Evolutionary conservation across 2,113 vertebrate species (phyloP).

Genomic region (Pholis gunnellus): DNA sequence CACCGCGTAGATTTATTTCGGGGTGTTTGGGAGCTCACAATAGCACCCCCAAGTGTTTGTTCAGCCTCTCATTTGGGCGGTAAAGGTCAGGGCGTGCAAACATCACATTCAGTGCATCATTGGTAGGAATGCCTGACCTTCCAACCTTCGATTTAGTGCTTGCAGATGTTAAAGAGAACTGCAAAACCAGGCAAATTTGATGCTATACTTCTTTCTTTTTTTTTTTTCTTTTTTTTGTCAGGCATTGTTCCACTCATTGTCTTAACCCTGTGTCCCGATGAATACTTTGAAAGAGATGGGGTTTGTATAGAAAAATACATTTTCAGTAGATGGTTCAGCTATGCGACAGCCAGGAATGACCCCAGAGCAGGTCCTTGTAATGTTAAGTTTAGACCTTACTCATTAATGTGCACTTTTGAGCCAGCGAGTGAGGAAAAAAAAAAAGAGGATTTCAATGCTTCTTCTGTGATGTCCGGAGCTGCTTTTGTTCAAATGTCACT

Average conservation of each 20-base stretch:
- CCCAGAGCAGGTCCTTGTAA: slow-evolving; percentile 35
- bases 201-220: slow-evolving; percentile 20
- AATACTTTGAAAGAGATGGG: slow-evolving; percentile 17
- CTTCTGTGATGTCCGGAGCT: slow-evolving; percentile 37
- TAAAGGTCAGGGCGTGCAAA: slow-evolving; percentile 71
- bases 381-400: slow-evolving; percentile 16
- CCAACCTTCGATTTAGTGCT: background rate
- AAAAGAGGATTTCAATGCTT: slow-evolving; percentile 32
- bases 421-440: slow-evolving; percentile 5
- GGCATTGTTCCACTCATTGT: slow-evolving; percentile 20
- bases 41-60: slow-evolving; percentile 72
- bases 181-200: background rate
- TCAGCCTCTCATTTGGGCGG: slow-evolving; percentile 58
- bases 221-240: slow-evolving; percentile 14
- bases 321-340: slow-evolving; percentile 7
- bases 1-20: slow-evolving; percentile 57
- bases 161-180: slow-evolving; percentile 9
- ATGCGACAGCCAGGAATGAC: slow-evolving; percentile 38
- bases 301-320: slow-evolving; percentile 15
- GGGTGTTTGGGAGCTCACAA: slow-evolving; percentile 58
- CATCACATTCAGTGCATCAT: slow-evolving; percentile 53
- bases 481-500: slow-evolving; percentile 64
- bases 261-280: slow-evolving; percentile 2
- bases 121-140: slow-evolving; percentile 53
- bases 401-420: slow-evolving; percentile 21